These are phyloP conservation scores for Gallirallus australis DNA, from an alignment of 2,797 vertebrate species.

Conservation along the genomic window DNA sequence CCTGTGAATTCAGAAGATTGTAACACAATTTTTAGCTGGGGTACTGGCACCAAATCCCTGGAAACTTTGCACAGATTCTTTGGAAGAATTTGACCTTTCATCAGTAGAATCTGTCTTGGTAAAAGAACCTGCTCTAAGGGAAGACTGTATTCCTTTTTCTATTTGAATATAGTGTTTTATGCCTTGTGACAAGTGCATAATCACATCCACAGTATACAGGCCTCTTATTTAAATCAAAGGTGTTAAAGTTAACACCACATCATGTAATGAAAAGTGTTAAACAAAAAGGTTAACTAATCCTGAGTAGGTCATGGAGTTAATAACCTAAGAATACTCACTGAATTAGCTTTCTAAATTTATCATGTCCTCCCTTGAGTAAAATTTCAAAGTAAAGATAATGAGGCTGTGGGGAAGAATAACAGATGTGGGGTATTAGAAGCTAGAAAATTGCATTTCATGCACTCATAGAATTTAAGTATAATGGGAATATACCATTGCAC, in stretches of 20 bases:
- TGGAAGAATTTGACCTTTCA: background rate
- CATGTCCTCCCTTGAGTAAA: constrained; percentile 26
- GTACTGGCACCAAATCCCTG: background rate
- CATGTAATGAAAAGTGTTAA: constrained; percentile 48
- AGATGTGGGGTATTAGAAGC: background rate
- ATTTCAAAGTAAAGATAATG: constrained; percentile 44
- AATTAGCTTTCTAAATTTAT: constrained; percentile 69
- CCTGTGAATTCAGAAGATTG: background rate
- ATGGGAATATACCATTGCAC: background rate
- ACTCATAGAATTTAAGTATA: background rate
- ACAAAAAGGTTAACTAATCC: constrained; percentile 50
- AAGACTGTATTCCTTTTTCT: background rate
- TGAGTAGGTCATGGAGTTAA: constrained; percentile 58
- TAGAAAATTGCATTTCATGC: background rate
- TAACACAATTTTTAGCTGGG: background rate
- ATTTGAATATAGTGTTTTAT: constrained; percentile 1
- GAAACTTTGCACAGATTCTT: background rate
- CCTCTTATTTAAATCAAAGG: constrained; percentile 35
- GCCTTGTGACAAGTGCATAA: background rate
- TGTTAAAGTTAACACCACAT: background rate
- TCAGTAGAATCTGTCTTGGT: background rate
- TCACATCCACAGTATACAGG: background rate
- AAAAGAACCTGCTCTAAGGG: background rate
- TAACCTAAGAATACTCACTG: constrained; percentile 42
- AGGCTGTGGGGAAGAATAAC: constrained; percentile 9